Evolutionary conservation across 2,113 vertebrate species (phyloP), one percentile per base, ranked within the genome.

Genomic region (Pelvicachromis taeniatus): DNA sequence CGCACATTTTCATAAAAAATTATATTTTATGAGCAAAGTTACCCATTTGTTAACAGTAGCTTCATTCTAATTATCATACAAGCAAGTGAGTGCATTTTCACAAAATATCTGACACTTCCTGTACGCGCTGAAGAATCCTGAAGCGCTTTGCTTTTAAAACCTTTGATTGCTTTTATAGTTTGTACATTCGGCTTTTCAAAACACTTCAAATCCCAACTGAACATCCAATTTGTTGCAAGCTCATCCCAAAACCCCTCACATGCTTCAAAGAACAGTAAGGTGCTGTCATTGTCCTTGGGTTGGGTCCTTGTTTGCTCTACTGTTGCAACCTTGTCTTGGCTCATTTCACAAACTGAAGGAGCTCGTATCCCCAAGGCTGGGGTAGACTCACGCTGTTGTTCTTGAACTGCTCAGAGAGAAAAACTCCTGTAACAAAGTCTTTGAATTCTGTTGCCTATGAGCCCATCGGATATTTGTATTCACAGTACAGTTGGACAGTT

Each of bases 361-460:
- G 35, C 84, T 85, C 45, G 4, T 17, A 16, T 87, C 29, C 88
- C 81, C 87, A n/a, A 86, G 54, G 87, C 88, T 55, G 65, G 40
- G 73, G 33, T 82, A 53, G 29, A 70, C 68, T 83, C 48, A 17
- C 45, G 13, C 63, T 40, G 79, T 10, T 2, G 21, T 26, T 73
- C 63, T 85, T 81, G 40, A 87, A 87, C 85, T 73, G 48, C 82
- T 86, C 78, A 33, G 19, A 92, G 84, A 68, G 85, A 55, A 88
- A 55, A 89, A 65, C 80, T 65, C 63, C 56, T 55, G 29, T 40
- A 59, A 16, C 70, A 55, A 38, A 80, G 59, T 59, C 85, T 84
- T 81, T 84, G 77, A 87, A 90, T 31, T 85, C 26, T 21, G 54
- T 56, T 80, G n/a, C 55, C 16, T 35, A 78, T 48, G 78, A 83